These are phyloP conservation scores for Plectropomus leopardus DNA, from an alignment of 2,113 vertebrate genomes.

Conservation along the genomic window DNA sequence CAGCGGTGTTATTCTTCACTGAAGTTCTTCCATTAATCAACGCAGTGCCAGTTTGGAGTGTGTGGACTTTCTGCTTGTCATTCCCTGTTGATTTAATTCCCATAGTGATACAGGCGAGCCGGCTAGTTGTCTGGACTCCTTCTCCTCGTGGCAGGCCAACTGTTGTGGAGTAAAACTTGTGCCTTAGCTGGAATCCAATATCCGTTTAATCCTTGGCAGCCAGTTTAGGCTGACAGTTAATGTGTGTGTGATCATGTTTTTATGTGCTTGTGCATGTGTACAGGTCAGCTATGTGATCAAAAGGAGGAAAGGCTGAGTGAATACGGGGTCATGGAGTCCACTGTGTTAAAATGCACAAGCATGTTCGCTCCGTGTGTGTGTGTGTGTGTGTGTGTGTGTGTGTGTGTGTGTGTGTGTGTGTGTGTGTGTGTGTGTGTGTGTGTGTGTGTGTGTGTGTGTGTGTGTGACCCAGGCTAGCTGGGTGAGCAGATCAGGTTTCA, in stretches of 20 bases:
- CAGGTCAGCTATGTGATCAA: slow-evolving; percentile 26
- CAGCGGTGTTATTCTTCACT: slow-evolving; percentile 40
- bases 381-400: slow-evolving; percentile 33
- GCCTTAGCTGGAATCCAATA: slow-evolving; percentile 55
- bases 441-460: slow-evolving; percentile 44
- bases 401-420: slow-evolving; percentile 33
- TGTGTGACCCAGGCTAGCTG: slow-evolving; percentile 30
- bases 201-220: slow-evolving; percentile 65
- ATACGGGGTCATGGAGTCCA: slow-evolving; percentile 5
- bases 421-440: slow-evolving; percentile 35
- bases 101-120: slow-evolving; percentile 5
- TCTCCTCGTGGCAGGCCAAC: slow-evolving; percentile 37
- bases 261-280: slow-evolving; percentile 17
- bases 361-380: slow-evolving; percentile 27
- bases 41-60: slow-evolving; percentile 27
- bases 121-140: slow-evolving; percentile 38
- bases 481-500: slow-evolving; percentile 73
- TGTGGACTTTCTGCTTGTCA: slow-evolving; percentile 12
- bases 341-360: slow-evolving; percentile 21
- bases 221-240: neutral
- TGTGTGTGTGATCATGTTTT: slow-evolving; percentile 30
- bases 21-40: slow-evolving; percentile 61
- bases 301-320: slow-evolving; percentile 2
- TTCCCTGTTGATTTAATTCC: slow-evolving; percentile 25
- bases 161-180: slow-evolving; percentile 41